Evolutionary conservation across 2,797 vertebrate species (phyloP), one percentile per base, ranked within the genome.

Genomic region (Pseudochromis fuscus): DNA sequence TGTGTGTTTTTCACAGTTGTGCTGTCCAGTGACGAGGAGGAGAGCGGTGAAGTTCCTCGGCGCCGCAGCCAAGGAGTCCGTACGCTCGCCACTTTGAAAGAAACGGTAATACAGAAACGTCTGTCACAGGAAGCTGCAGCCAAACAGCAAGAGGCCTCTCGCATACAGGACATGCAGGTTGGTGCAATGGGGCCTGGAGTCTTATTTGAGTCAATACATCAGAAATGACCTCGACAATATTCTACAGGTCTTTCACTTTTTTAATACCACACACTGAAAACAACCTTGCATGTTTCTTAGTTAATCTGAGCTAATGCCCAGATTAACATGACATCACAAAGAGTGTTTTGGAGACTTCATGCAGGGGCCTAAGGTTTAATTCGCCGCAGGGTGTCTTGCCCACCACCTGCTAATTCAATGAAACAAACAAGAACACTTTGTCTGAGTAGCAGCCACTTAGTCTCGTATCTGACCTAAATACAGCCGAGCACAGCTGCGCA

Each of bases 1-100:
- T 74, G 16, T 42, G 7, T 75, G 9, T 77, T 18, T 82, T 92
- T 86, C 73, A n/a, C n/a, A 99, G 97, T 98, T 89, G 91, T 98
- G 49, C 92, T 99, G 84, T 99, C 97, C 65, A 98, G 97, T 86
- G 97, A 98, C 65, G 97, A 97, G 18, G 96, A 97, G 74, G 95
- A 94, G 69, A 81, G 80, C 30, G 35, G 72, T 4, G 59, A 70
- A 0, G 4, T n/a, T 24, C 19, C 28, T 21, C 40, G 18, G 12
- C 42, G 0, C 25, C 1, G 25, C 70, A 66, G 63, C 38, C 13
- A 52, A 19, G 49, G 18, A 1, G 11, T 38, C 24, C 49, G 44
- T 0, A 40, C 87, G 50, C 77, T 60, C 83, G 88, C 79, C 11
- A 61, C 63, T 38, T 72, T 61, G 23, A 50, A 70, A 53, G 81